Evolutionary conservation across 2,113 vertebrate species (phyloP), one percentile per base, ranked within the genome.

Genomic region (Cyrtonyx montezumae): DNA sequence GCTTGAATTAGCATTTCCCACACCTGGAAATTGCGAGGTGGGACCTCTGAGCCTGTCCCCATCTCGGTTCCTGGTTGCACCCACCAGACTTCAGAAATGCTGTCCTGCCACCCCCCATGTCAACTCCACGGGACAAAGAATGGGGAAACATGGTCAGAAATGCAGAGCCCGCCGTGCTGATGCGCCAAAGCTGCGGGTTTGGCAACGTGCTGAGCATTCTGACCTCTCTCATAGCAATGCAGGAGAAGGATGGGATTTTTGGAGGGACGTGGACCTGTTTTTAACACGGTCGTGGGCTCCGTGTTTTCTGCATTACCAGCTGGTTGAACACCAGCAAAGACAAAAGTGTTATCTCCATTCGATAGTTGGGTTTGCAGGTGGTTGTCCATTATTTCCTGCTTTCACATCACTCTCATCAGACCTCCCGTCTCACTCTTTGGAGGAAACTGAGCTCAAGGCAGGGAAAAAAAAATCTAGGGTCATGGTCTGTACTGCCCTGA

Each of bases 211-310:
- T 3, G 2, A 9, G 12, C 22, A 34, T 22, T 8, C 22, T 17
- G 16, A 0, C 0, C 3, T 0, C 13, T 55, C 28, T 48, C 3
- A 1, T 48, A 2, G 3, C 0, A 1, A 0, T 0, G 13, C 2
- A 11, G 63, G 5, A 28, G 43, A 1, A 4, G 23, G 16, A 2
- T 2, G 42, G 22, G n/a, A 4, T 11, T 19, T 55, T 6, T 1
- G 6, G 15, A 3, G 28, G 37, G 28, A 34, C 0, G 1, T 21
- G 26, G 32, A 6, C 3, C 1, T 13, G 22, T 5, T 51, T 16
- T 62, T 17, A 4, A 6, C 0, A 2, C 1, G 6, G 2, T 4
- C 16, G 15, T 23, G 6, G 34, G 16, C 20, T 40, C 15, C 43
- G 8, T 7, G 2, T 30, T 82, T 15, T 6, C 67, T 28, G 1